A percentile compares a stretch with the other conserved stretches of the same genome.
Evolutionary conservation across 2,797 vertebrate species (phyloP).

Genomic region (Sebastes flavidus): DNA sequence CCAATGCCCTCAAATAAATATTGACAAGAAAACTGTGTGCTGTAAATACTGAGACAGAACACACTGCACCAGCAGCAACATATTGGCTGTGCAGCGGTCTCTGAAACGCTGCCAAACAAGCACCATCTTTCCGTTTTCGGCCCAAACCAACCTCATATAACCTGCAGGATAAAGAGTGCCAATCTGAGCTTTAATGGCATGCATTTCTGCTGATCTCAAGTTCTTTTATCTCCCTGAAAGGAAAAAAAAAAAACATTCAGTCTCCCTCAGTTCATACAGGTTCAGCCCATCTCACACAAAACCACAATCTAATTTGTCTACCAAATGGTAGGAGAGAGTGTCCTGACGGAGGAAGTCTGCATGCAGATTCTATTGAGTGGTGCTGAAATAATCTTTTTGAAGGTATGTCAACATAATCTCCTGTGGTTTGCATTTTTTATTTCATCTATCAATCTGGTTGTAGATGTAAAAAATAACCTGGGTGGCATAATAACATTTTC

Average conservation of each 20-base stretch:
- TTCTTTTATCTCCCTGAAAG: background rate
- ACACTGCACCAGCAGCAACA: constrained; percentile 48
- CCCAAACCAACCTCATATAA: constrained; percentile 11
- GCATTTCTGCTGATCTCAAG: constrained; percentile 8
- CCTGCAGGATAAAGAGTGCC: background rate
- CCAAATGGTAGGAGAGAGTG: constrained; percentile 32
- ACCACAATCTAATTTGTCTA: constrained; percentile 51
- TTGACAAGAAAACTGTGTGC: constrained; percentile 13
- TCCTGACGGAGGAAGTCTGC: background rate
- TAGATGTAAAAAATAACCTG: background rate
- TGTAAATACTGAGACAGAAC: constrained; percentile 10
- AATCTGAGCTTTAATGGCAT: background rate
- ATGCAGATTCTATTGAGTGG: background rate
- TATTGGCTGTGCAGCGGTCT: constrained; percentile 25
- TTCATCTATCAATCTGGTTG: background rate
- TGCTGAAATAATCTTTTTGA: background rate
- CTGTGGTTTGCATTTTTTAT: constrained; percentile 68
- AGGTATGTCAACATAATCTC: constrained; percentile 24
- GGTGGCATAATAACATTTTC: background rate
- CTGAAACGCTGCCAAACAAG: constrained; percentile 40
- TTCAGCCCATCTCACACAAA: background rate
- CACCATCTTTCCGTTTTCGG: constrained; percentile 19
- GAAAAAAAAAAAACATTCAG: background rate
- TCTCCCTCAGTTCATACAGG: background rate
- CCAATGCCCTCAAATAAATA: background rate